phyloP scores from a whole-genome alignment of 2,113 vertebrate species.

The Pygoscelis antarcticus region DNA sequence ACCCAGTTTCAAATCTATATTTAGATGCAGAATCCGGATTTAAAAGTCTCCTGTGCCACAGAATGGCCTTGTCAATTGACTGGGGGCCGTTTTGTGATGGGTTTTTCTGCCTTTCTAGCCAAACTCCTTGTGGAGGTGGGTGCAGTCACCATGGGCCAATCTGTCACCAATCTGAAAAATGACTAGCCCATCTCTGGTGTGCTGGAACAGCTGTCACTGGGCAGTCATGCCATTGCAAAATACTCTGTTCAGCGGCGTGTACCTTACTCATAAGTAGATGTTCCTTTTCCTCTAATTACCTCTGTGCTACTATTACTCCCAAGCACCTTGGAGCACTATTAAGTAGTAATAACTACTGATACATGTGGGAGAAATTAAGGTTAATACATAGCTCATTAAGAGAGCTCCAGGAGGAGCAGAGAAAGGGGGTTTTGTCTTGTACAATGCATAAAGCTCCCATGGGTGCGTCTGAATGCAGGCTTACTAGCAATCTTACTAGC shows the following conservation, averaged over 20 bases:
- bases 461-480: neutral
- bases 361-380: neutral
- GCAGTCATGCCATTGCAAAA: neutral
- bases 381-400: neutral
- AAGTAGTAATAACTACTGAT: neutral
- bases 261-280: neutral
- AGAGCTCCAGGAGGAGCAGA: neutral
- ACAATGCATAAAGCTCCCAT: neutral
- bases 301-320: neutral
- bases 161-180: neutral
- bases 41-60: neutral
- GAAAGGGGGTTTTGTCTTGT: neutral
- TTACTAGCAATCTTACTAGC: neutral
- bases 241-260: neutral
- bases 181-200: neutral
- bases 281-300: conserved; percentile 35
- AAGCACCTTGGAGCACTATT: neutral
- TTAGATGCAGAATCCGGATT: neutral
- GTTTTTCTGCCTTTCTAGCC: neutral
- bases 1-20: neutral
- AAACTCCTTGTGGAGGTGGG: neutral
- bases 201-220: neutral
- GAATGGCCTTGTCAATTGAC: neutral
- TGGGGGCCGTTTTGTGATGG: neutral
- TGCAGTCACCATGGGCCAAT: neutral